These are phyloP conservation scores for Meleagris gallopavo DNA, from an alignment of 2,113 vertebrate genomes.

Conservation along the genomic window DNA sequence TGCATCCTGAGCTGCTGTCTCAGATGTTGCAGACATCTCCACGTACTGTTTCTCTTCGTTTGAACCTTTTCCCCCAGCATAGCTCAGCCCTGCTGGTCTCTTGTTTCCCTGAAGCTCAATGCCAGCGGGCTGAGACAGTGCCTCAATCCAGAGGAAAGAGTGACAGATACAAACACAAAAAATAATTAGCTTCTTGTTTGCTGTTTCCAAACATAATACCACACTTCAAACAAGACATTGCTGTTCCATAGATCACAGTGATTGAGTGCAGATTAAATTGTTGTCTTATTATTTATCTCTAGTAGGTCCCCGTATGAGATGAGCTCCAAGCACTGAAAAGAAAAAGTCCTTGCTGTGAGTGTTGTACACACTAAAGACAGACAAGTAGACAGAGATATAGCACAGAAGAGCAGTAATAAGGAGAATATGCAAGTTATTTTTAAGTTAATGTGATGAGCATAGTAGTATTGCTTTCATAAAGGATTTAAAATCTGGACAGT, in stretches of 20 bases:
- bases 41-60: not conserved
- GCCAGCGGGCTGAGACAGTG: not conserved
- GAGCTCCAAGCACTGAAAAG: not conserved
- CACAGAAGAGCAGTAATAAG: not conserved
- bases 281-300: constrained; percentile 37
- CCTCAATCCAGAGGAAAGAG: not conserved
- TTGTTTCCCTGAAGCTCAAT: constrained; percentile 8
- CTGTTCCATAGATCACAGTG: constrained; percentile 17
- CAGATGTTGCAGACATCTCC: not conserved
- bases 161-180: constrained; percentile 40
- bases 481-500: not conserved
- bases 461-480: not conserved
- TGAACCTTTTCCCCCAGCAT: not conserved
- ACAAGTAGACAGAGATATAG: not conserved
- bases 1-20: not conserved
- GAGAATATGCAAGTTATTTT: not conserved
- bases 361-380: not conserved
- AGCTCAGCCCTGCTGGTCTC: not conserved
- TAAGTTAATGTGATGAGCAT: not conserved
- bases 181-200: constrained; percentile 65
- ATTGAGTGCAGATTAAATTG: constrained; percentile 46
- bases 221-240: constrained; percentile 43
- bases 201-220: constrained; percentile 51
- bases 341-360: not conserved
- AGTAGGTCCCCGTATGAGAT: not conserved